These are phyloP conservation scores for Vombatus ursinus DNA, from an alignment of 2,113 vertebrate species.

Conservation along the genomic window DNA sequence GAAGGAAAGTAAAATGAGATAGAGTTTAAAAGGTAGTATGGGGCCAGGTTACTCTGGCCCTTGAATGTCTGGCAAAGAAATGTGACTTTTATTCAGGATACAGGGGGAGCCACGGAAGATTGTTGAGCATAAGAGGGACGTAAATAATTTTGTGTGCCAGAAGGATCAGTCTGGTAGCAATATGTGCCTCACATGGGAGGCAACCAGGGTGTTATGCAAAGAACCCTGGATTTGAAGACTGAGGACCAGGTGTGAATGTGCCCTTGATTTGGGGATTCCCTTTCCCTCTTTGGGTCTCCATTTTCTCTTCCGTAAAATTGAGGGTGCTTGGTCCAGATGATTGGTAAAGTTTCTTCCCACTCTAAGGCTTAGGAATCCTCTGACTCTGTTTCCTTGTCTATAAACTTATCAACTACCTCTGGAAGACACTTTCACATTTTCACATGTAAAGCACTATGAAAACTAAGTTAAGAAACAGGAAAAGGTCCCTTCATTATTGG, in stretches of 20 bases:
- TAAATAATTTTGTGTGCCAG: not conserved
- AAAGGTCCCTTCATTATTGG: not conserved
- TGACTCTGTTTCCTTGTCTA: not conserved
- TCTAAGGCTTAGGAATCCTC: not conserved
- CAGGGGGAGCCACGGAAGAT: not conserved
- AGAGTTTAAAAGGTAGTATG: not conserved
- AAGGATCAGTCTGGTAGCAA: not conserved
- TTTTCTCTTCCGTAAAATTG: not conserved
- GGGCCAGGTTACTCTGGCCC: not conserved
- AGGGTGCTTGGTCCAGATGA: not conserved
- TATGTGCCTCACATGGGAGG: not conserved
- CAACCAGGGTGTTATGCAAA: not conserved
- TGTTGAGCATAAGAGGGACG: not conserved
- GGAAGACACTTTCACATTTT: not conserved
- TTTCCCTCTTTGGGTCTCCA: not conserved
- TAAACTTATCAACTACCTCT: not conserved
- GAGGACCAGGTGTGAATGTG: not conserved
- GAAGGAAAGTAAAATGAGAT: not conserved
- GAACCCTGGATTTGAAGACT: not conserved
- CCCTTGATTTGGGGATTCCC: not conserved
- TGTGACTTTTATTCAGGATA: not conserved
- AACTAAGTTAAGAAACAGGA: not conserved
- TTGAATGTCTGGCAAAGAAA: not conserved
- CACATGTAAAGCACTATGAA: not conserved
- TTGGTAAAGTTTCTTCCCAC: not conserved